Percentiles rank a stretch among this genome's conserved stretches.
Conservation (phyloP, 2,888 invertebrate species). For the Ryuthela nishihirai region DNA sequence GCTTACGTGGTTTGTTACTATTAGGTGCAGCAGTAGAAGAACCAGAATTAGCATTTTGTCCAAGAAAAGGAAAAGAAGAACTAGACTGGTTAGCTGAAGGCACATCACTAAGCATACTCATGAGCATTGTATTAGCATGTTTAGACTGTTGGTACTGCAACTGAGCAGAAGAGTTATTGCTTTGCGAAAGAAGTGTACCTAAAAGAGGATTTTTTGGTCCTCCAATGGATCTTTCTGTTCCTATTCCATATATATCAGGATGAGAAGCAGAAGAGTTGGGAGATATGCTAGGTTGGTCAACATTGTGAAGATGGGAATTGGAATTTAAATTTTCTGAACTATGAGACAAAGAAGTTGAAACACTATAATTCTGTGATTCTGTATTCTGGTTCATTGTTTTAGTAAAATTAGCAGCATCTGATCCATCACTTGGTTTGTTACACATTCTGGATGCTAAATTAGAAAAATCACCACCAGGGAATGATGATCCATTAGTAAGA, state of each 20-base stretch:
- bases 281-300: conserved; percentile 3
- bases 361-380: conserved; percentile 15
- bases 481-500: conserved; percentile 34
- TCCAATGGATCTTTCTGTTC: neutral
- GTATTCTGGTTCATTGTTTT: conserved; percentile 23
- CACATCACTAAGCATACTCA: conserved; percentile 43
- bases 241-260: neutral
- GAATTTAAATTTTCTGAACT: conserved; percentile 15
- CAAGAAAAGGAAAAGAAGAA: conserved; percentile 32
- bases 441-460: conserved; percentile 37
- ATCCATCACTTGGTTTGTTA: conserved; percentile 25
- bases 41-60: conserved; percentile 9
- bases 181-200: conserved; percentile 1
- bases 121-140: conserved; percentile 41
- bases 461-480: conserved; percentile 36
- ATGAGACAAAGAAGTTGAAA: neutral
- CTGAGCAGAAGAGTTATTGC: conserved; percentile 7
- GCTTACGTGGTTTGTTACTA: conserved; percentile 40
- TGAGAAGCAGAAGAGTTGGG: neutral
- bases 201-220: conserved; percentile 21
- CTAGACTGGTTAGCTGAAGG: conserved; percentile 41
- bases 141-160: conserved; percentile 17
- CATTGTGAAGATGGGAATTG: conserved; percentile 5
- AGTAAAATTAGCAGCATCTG: conserved; percentile 13
- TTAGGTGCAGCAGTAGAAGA: conserved; percentile 1